phyloP scores from a whole-genome alignment of 2,888 invertebrate genomes.

The Augiades crinisus region DNA sequence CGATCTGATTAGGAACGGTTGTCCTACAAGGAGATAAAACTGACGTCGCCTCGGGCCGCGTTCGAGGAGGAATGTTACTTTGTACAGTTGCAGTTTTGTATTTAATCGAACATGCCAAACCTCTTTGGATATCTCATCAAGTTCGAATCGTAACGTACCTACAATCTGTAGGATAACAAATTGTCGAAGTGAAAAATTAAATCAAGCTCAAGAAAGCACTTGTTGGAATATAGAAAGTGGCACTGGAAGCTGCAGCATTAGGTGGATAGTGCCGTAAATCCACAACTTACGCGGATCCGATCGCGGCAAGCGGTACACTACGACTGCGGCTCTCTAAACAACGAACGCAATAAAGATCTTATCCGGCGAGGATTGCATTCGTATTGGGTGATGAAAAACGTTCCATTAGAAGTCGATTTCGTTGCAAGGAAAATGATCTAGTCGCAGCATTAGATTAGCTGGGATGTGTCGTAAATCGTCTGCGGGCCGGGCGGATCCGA shows the following conservation, averaged over 20 bases:
- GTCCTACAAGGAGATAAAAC: constrained; percentile 5
- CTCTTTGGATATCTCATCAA: no score
- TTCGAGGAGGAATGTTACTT: neutral
- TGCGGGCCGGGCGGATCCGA: constrained; percentile 35
- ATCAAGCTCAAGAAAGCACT: neutral
- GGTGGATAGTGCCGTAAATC: neutral
- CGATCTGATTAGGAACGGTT: constrained; percentile 7
- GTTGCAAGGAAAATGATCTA: constrained; percentile 5
- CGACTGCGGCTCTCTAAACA: constrained; percentile 2
- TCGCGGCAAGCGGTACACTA: neutral
- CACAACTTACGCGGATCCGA: neutral
- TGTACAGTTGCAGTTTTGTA: no score
- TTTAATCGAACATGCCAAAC: no score
- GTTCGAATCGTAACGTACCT: no score
- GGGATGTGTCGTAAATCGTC: constrained; percentile 32
- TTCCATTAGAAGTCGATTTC: neutral
- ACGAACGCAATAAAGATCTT: neutral
- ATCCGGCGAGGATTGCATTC: neutral
- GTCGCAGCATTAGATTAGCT: constrained; percentile 20
- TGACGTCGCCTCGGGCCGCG: neutral
- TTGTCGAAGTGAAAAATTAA: no score
- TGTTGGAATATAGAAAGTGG: neutral
- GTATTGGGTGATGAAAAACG: neutral
- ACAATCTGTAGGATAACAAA: no score
- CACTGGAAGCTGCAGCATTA: neutral